Evolutionary conservation across 2,888 invertebrate species (phyloP).

Genomic region (Dicycla oo): DNA sequence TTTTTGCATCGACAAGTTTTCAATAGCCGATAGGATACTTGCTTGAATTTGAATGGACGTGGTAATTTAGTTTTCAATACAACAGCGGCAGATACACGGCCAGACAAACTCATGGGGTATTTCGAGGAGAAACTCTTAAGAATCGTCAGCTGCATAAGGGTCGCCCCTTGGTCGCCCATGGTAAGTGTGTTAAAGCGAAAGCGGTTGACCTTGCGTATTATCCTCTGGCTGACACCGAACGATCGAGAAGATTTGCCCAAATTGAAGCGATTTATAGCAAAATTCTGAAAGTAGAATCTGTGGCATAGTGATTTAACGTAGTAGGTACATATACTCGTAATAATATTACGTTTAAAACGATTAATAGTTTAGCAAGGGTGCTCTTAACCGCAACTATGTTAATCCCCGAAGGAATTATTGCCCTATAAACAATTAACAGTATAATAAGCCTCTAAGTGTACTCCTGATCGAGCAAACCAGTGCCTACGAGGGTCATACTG

Average conservation of each 20-base stretch:
- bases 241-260: slow-evolving; percentile 30
- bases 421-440: slow-evolving; percentile 20
- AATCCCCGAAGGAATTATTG: neutral
- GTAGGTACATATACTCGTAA: too few relatives aligned
- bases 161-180: slow-evolving; percentile 50
- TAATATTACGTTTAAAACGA: slow-evolving; percentile 1
- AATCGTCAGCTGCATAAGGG: slow-evolving; percentile 57
- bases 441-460: too few relatives aligned
- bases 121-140: slow-evolving; percentile 26
- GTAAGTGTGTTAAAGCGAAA: slow-evolving; percentile 74
- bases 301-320: slow-evolving; percentile 2
- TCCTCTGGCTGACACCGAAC: slow-evolving; percentile 65
- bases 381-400: neutral
- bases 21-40: slow-evolving; percentile 5
- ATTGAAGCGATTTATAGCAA: slow-evolving; percentile 8
- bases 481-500: too few relatives aligned
- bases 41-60: slow-evolving; percentile 2
- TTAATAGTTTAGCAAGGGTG: slow-evolving; percentile 10
- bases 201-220: slow-evolving; percentile 81
- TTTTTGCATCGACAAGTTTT: slow-evolving; percentile 12
- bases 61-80: slow-evolving; percentile 1
- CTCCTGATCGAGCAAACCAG: too few relatives aligned
- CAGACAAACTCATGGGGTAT: slow-evolving; percentile 4
- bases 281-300: slow-evolving; percentile 1
- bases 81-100: neutral